These are phyloP conservation scores for Molossus molossus DNA, from an alignment of 2,797 vertebrate species.

Conservation along the genomic window DNA sequence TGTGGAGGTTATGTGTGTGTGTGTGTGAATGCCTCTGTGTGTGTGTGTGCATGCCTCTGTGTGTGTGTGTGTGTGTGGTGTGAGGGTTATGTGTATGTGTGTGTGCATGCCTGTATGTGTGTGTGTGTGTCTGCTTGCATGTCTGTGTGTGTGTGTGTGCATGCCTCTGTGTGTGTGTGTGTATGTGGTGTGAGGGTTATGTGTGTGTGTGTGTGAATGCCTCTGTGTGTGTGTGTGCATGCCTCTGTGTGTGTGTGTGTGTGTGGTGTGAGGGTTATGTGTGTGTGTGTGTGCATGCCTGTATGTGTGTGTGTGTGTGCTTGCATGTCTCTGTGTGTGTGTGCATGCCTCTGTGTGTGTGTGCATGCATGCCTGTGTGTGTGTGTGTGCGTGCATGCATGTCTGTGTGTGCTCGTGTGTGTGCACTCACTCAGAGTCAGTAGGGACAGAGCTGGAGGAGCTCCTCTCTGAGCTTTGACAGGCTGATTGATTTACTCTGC, in stretches of 20 bases:
- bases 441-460: not conserved
- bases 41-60: not conserved
- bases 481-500: slow-evolving; percentile 18
- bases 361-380: not conserved
- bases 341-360: not conserved
- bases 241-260: not conserved
- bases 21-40: not conserved
- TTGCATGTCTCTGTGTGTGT: not conserved
- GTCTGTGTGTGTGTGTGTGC: not conserved
- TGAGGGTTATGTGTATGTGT: not conserved
- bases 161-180: not conserved
- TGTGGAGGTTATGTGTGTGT: too few species aligned
- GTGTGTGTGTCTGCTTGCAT: not conserved
- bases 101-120: not conserved
- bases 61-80: not conserved
- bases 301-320: not conserved
- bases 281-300: not conserved
- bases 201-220: not conserved
- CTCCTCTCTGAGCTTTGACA: not conserved
- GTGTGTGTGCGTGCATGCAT: not conserved
- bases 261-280: not conserved
- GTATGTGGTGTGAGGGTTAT: too few species aligned
- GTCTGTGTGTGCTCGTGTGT: not conserved
- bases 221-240: not conserved
- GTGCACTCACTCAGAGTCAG: not conserved